These are phyloP conservation scores for Drosophila mojavensis DNA, from an alignment of 1,140 invertebrate genomes.

Conservation along the genomic window DNA sequence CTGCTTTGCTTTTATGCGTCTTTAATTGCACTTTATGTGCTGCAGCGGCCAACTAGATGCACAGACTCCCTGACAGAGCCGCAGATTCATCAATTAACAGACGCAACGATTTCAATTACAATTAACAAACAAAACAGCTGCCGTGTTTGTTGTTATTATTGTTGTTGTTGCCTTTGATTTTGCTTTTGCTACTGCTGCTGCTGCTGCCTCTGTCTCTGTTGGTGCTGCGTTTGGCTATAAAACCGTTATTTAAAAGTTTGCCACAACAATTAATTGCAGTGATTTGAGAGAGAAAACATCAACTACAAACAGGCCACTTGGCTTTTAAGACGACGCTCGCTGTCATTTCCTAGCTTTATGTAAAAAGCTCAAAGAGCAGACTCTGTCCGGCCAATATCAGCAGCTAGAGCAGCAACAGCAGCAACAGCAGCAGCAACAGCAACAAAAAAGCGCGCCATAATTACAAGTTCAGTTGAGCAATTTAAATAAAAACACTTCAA, in stretches of 20 bases:
- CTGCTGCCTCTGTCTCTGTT: not conserved
- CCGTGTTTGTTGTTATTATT: slow-evolving; percentile 30
- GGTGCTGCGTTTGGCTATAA: slow-evolving; percentile 58
- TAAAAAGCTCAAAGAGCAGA: slow-evolving; percentile 44
- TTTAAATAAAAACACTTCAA: slow-evolving; percentile 81
- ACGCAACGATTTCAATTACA: slow-evolving; percentile 73
- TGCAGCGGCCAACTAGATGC: slow-evolving; percentile 32
- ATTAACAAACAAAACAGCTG: slow-evolving; percentile 67
- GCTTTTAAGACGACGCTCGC: slow-evolving; percentile 46
- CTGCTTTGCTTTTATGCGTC: slow-evolving; percentile 63
- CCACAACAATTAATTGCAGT: slow-evolving; percentile 73
- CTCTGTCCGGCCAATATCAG: slow-evolving; percentile 37
- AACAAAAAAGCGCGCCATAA: slow-evolving; percentile 52
- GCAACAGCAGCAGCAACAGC: slow-evolving; percentile 11
- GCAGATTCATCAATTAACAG: slow-evolving; percentile 74
- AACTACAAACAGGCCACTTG: slow-evolving; percentile 44
- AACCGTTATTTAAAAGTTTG: slow-evolving; percentile 77
- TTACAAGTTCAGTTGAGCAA: slow-evolving; percentile 80
- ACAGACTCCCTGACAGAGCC: slow-evolving; percentile 36
- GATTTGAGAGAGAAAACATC: slow-evolving; percentile 48
- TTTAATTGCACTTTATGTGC: slow-evolving; percentile 80
- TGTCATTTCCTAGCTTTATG: slow-evolving; percentile 56
- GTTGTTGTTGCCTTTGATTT: not conserved
- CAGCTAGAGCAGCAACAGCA: slow-evolving; percentile 34
- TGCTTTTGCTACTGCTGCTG: slow-evolving; percentile 12